Evolutionary conservation across 2,888 invertebrate genomes (phyloP).

Genomic region (Rhabditoides inermis): DNA sequence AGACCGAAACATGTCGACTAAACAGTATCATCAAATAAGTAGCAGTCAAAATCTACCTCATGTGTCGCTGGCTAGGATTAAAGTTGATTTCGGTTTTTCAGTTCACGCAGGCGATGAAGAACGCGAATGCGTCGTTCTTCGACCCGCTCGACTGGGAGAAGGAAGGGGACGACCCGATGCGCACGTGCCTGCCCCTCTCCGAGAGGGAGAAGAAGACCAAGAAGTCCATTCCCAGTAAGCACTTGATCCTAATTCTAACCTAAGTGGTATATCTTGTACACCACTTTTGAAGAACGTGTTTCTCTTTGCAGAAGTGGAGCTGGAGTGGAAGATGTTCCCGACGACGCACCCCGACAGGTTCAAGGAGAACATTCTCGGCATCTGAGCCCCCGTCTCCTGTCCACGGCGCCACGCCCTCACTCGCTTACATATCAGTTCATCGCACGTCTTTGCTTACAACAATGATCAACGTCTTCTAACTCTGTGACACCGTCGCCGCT

Average conservation of each 20-base stretch:
- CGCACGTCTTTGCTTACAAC: too few relatives aligned
- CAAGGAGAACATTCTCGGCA: conserved; percentile 26
- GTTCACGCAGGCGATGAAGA: conserved; percentile 22
- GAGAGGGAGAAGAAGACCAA: conserved; percentile 13
- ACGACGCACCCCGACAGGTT: conserved; percentile 20
- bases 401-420: too few relatives aligned
- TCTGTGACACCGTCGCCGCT: too few relatives aligned
- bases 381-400: too few relatives aligned
- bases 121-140: conserved; percentile 23
- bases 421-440: too few relatives aligned
- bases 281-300: background rate
- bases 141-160: conserved; percentile 20
- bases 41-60: too few relatives aligned
- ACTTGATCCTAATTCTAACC: background rate
- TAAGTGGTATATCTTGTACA: background rate
- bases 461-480: too few relatives aligned
- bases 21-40: too few relatives aligned
- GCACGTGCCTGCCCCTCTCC: conserved; percentile 23
- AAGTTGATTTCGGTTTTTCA: too few relatives aligned
- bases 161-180: conserved; percentile 6
- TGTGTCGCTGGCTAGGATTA: too few relatives aligned
- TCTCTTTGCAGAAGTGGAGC: conserved; percentile 10
- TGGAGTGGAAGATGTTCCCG: conserved; percentile 35
- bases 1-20: too few relatives aligned
- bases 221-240: conserved; percentile 13